Conservation (phyloP, 2,113 vertebrate species). For the Paedocypris sp. region DNA sequence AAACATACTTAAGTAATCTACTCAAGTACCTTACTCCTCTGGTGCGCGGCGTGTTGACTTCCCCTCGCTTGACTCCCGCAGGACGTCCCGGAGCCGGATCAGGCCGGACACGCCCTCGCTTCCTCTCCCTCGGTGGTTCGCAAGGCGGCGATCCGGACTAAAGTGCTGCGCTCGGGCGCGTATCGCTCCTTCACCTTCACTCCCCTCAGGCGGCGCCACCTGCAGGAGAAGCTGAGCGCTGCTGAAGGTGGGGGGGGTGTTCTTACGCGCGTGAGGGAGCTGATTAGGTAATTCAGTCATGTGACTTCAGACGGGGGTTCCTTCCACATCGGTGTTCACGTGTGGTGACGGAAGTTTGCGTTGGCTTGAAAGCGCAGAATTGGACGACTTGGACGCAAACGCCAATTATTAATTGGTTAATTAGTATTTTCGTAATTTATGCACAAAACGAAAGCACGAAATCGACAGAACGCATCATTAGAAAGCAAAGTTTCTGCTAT, state of each 20-base stretch:
- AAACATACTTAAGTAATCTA: too few relatives aligned
- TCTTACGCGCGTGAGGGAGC: constrained; percentile 53
- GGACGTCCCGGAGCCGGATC: constrained; percentile 35
- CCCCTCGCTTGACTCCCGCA: too few relatives aligned
- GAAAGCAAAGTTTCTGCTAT: too few relatives aligned
- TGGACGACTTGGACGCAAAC: too few relatives aligned
- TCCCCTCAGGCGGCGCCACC: constrained; percentile 60
- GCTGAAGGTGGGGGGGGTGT: constrained; percentile 60
- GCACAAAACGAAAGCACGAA: too few relatives aligned
- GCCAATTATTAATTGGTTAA: too few relatives aligned
- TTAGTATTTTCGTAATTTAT: too few relatives aligned
- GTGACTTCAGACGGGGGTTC: constrained; percentile 21
- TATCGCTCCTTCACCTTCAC: constrained; percentile 82
- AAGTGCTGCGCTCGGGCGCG: constrained; percentile 80
- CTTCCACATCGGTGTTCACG: too few relatives aligned
- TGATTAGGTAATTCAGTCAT: constrained; percentile 56
- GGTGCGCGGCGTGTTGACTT: background rate
- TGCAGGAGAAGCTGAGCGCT: constrained; percentile 59
- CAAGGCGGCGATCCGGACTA: constrained; percentile 86
- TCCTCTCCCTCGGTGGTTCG: constrained; percentile 81
- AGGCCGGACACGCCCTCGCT: constrained; percentile 59
- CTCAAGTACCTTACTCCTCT: too few relatives aligned
- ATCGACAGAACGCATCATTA: too few relatives aligned
- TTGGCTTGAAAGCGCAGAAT: too few relatives aligned
- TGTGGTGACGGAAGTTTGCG: too few relatives aligned